Percentiles rank a stretch among this genome's conserved stretches.
These are phyloP conservation scores for Halocynthia roretzi DNA, from an alignment of 23 tunicate genomes.

Conservation along the genomic window DNA sequence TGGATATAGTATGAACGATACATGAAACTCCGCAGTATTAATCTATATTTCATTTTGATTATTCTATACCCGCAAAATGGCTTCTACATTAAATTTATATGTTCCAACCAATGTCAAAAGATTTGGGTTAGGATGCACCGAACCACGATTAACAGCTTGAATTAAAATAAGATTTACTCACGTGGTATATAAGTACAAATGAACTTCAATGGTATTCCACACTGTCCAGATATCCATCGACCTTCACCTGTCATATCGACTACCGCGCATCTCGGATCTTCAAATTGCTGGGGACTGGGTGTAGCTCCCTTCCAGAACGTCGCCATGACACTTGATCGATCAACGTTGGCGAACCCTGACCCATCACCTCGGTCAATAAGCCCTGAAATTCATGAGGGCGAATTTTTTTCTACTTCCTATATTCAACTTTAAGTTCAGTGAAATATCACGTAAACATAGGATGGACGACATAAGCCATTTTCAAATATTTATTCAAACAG, in stretches of 20 bases:
- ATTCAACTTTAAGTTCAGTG: too few relatives aligned
- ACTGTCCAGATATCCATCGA: not conserved
- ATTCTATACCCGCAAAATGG: too few relatives aligned
- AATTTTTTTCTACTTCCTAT: not conserved
- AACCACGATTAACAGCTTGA: too few relatives aligned
- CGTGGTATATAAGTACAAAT: slow-evolving; percentile 3
- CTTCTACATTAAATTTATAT: too few relatives aligned
- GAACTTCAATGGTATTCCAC: not conserved
- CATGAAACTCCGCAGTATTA: too few relatives aligned
- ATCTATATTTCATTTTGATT: too few relatives aligned
- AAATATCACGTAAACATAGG: too few relatives aligned
- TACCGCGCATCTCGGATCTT: not conserved
- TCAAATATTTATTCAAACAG: too few relatives aligned
- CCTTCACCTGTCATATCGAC: slow-evolving; percentile 3
- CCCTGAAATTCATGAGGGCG: not conserved
- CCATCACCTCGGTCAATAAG: slow-evolving; percentile 7
- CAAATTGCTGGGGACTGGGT: slow-evolving; percentile 5
- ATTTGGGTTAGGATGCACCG: too few relatives aligned
- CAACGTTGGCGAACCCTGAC: slow-evolving; percentile 1
- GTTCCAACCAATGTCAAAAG: too few relatives aligned
- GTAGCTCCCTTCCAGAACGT: not conserved
- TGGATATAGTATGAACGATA: too few relatives aligned
- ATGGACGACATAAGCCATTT: too few relatives aligned
- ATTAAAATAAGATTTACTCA: not conserved
- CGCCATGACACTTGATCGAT: not conserved